Evolutionary conservation across 2,797 vertebrate genomes (phyloP), one percentile per base, ranked within the genome.

Genomic region (Hipposideros larvatus): DNA sequence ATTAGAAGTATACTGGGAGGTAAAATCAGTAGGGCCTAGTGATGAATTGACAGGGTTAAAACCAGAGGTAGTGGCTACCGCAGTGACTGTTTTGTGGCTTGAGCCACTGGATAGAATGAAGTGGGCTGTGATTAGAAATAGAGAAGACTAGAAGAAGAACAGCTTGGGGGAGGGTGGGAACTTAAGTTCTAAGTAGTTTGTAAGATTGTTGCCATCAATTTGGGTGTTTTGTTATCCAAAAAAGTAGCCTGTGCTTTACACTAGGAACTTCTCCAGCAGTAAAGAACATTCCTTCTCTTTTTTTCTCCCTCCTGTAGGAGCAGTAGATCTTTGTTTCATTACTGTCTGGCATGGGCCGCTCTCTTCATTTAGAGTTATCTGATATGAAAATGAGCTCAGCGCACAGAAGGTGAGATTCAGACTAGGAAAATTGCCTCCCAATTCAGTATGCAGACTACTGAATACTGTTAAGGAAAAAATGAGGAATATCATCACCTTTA

Each of bases 401-500:
- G 41, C 24, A 48, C 83, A 96, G 73, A 93, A 91, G 59, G 37
- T 90, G 37, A 26, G 41, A 82, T 93, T 96, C 73, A 66, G 46
- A 82, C 46, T 28, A 86, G 83, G 51, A 87, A 96, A 82, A 91
- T 14, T 73, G n/a, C 75, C 71, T 95, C 74, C 84, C 92, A 90
- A n/a, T n/a, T n/a, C n/a, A n/a, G n/a, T n/a, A n/a, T n/a, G 70
- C 65, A 96, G 37, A 15, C 1, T 53, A 65, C 70, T 65, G 68
- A 91, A 88, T 63, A 94, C 7, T 41, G 79, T 74, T 96, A 95
- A 88, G 73, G 55, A 71, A 53, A 43, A 89, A 77, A 74, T 84
- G 51, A 92, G 41, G 22, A 95, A 92, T 77, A 78, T 96, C 87
- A 96, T 85, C 90, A 96, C n/a, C 28, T 96, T 96, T 89, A 95